Conservation (phyloP, 2,797 vertebrate species). For the Ctenopoma kingsleyae region DNA sequence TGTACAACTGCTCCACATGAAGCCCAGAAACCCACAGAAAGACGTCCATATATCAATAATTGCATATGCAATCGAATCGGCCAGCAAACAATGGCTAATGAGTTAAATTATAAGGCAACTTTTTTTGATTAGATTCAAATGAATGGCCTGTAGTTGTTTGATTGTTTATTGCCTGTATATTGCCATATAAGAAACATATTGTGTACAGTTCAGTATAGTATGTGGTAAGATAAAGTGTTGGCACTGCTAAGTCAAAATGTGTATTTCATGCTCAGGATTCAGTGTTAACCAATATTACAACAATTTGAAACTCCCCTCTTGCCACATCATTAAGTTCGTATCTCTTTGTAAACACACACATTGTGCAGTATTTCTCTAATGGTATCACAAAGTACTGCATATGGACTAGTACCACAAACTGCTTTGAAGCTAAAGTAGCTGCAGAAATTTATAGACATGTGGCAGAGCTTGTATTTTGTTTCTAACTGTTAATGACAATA, state of each 20-base stretch:
- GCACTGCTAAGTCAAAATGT: background rate
- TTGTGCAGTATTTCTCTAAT: background rate
- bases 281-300: no score
- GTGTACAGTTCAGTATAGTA: no score
- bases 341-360: background rate
- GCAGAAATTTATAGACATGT: background rate
- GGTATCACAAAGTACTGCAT: background rate
- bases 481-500: no score
- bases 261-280: background rate
- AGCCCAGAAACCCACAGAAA: slow-evolving; percentile 22
- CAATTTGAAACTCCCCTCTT: no score
- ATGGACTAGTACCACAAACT: no score
- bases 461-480: no score
- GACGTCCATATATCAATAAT: slow-evolving; percentile 35
- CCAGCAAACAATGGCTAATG: slow-evolving; percentile 22
- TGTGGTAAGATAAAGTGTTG: background rate
- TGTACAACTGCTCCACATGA: slow-evolving; percentile 32
- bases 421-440: background rate
- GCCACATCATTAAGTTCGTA: background rate
- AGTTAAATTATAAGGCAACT: slow-evolving; percentile 15
- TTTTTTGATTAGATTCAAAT: slow-evolving; percentile 8
- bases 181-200: background rate
- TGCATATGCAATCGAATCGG: background rate
- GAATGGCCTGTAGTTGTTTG: slow-evolving; percentile 5
- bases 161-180: slow-evolving; percentile 9